Percentiles rank a stretch among this genome's conserved stretches.
Conservation (phyloP, 2,797 vertebrate genomes). For the Sebastes hubbsi region DNA sequence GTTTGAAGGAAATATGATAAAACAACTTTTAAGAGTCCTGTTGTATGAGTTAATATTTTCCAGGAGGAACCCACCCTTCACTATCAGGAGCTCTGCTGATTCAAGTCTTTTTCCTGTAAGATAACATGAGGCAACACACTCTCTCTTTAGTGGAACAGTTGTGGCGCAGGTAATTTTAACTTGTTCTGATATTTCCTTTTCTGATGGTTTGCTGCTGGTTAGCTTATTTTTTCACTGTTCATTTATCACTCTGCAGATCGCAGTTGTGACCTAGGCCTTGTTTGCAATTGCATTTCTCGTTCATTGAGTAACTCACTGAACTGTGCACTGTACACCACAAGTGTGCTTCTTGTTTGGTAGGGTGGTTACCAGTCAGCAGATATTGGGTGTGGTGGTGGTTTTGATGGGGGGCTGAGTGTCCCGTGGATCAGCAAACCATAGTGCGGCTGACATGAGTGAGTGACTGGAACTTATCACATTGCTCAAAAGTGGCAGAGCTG, state of each 20-base stretch:
- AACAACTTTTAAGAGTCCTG: background rate
- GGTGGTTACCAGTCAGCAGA: conserved; percentile 43
- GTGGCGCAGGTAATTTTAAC: background rate
- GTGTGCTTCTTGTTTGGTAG: conserved; percentile 21
- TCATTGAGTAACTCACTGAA: conserved; percentile 34
- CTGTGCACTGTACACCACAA: background rate
- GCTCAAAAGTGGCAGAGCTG: background rate
- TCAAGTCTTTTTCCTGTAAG: background rate
- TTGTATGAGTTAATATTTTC: conserved; percentile 24
- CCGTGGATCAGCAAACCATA: conserved; percentile 20
- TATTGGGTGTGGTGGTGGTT: conserved; percentile 49
- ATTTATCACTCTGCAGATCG: background rate
- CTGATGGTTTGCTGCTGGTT: background rate
- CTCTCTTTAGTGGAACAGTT: background rate
- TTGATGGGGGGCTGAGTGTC: background rate
- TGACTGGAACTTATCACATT: background rate
- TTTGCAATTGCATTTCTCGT: conserved; percentile 15
- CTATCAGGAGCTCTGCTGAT: conserved; percentile 16
- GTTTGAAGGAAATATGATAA: background rate
- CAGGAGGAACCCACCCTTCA: background rate
- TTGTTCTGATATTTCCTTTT: background rate
- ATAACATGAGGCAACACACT: conserved; percentile 15
- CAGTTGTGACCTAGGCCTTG: background rate
- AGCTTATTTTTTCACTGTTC: background rate
- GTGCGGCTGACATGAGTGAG: conserved; percentile 16